Evolutionary conservation across 2,888 invertebrate genomes (phyloP).

Genomic region (Apodemia duryi): DNA sequence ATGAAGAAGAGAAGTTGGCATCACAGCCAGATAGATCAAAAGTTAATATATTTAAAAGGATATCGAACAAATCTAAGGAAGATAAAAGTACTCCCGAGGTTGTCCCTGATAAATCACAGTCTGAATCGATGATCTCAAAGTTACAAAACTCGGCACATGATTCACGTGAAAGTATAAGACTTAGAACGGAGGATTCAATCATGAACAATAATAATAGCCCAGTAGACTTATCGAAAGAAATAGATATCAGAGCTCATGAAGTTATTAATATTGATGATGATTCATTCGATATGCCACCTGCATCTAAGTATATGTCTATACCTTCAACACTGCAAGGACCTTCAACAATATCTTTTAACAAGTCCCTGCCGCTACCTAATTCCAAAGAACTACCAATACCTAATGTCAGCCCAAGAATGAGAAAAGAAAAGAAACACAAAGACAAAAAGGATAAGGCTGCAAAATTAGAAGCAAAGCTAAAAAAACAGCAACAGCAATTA

Average conservation of each 20-base stretch:
- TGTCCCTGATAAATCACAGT: constrained; percentile 60
- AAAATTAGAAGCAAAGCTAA: constrained; percentile 68
- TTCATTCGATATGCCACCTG: constrained; percentile 56
- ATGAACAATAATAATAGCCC: constrained; percentile 76
- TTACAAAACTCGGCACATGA: constrained; percentile 57
- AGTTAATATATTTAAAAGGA: constrained; percentile 92
- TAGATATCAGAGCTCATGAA: constrained; percentile 72
- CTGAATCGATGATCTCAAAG: constrained; percentile 68
- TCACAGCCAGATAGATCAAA: constrained; percentile 92
- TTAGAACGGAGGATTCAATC: constrained; percentile 60
- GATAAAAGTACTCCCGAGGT: constrained; percentile 72
- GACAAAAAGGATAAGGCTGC: constrained; percentile 73
- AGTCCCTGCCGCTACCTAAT: constrained; percentile 66
- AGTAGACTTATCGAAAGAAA: constrained; percentile 70
- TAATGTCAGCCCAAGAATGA: constrained; percentile 77
- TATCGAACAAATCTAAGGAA: constrained; percentile 86
- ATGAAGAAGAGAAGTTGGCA: constrained; percentile 81
- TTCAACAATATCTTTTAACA: constrained; percentile 60
- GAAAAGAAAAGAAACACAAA: constrained; percentile 79
- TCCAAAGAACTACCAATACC: constrained; percentile 76
- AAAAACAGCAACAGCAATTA: constrained; percentile 68
- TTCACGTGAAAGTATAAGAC: constrained; percentile 49
- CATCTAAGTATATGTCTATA: constrained; percentile 39
- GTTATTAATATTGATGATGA: constrained; percentile 73
- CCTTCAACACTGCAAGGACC: constrained; percentile 47